These are phyloP conservation scores for Glyphotaelius pellucidus DNA, from an alignment of 2,888 invertebrate genomes.

Conservation along the genomic window DNA sequence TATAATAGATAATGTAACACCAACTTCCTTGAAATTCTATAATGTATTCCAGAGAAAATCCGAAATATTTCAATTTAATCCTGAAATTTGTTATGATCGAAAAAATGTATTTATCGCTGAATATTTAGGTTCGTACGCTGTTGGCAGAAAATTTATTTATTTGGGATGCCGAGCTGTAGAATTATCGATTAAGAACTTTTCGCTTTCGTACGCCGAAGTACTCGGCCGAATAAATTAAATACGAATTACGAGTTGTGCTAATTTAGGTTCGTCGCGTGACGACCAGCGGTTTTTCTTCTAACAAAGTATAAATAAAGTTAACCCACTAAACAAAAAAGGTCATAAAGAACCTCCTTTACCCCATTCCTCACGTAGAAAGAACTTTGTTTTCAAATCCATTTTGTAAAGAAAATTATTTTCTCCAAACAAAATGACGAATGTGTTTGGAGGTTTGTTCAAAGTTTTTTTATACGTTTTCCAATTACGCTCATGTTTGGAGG, in stretches of 20 bases:
- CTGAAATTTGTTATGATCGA: neutral
- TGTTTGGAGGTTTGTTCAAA: neutral
- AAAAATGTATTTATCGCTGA: neutral
- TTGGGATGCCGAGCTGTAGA: neutral
- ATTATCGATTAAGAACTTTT: neutral
- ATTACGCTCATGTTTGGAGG: neutral
- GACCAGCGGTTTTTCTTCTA: neutral
- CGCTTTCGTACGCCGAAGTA: neutral
- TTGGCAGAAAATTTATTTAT: neutral
- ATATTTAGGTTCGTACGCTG: neutral
- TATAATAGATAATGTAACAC: too few relatives aligned
- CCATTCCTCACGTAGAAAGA: neutral
- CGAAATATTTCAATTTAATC: neutral
- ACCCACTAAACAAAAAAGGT: neutral
- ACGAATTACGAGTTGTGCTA: neutral
- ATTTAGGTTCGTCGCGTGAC: slow-evolving; percentile 9
- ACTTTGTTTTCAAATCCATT: neutral
- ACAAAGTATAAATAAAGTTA: neutral
- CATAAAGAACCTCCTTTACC: neutral
- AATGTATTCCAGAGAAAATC: neutral
- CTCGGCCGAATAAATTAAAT: neutral
- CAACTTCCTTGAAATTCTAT: neutral
- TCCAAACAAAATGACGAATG: neutral
- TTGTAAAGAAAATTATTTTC: neutral
- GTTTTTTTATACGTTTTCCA: neutral